Base-by-base conservation (phyloP, 2,888 invertebrate genomes). In the Andrena minutula region DNA sequence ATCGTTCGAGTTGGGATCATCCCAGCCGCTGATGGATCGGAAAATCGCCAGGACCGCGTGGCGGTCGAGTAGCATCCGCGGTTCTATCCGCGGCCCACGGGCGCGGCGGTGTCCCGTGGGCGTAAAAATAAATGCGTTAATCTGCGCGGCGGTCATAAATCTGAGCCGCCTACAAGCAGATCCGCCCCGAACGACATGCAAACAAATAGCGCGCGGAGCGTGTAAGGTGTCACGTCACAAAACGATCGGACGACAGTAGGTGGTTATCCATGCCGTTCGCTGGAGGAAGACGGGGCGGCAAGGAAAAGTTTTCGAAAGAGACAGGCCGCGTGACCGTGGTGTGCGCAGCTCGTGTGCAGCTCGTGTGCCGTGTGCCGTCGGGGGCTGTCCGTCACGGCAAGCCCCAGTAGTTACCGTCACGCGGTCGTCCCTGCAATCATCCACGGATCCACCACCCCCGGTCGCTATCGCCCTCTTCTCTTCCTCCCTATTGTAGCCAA, bases 331-430 rank as follows among this genome's bases (percentile, higher is more conserved):
- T 90, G 91, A 86, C 89, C 84, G 76, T 83, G 72, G 84, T 81
- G 82, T 81, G 82, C 75, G 80, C 77, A 64, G 79, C 53, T 26
- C 81, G 87, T 77, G 83, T 81, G 41, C 41, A 69, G 79, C 58
- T 56, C 81, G 87, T 77, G 83, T 81, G 78, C 84, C 86, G 87
- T 69, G 83, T 81, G 78, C 84, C 86, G 87, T 69, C 86, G 75
- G 81, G 87, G 74, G 81, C 87, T 88, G 88, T 88, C 88, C 88
- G 88, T 88, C 88, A 88, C 77, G 88, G 78, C 90, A 91, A 92
- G 90, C 91, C 92, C 92, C 90, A 89, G 92, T 93, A 93, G 93
- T 93, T 93, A 93, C 89, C 92, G 93, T 93, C 93, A 93, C 92
- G 93, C 92, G 91, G 92, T 85, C 89, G 88, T 87, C 88, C 87